These are phyloP conservation scores for Grapholita molesta DNA, from an alignment of 1,140 invertebrate species.

Conservation along the genomic window DNA sequence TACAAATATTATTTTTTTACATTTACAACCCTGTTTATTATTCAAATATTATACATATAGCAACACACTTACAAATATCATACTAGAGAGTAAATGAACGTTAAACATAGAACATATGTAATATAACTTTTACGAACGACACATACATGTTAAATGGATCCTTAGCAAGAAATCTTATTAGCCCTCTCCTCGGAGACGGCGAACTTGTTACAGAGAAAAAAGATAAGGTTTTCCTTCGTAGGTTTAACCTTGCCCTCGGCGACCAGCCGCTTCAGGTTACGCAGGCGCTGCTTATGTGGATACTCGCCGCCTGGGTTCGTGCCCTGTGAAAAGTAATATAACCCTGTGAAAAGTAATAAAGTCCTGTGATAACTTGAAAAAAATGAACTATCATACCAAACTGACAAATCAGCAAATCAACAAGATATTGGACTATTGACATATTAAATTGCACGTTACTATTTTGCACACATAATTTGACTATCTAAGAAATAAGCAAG, in stretches of 20 bases:
- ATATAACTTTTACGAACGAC: slow-evolving; percentile 7
- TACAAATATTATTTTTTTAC: slow-evolving; percentile 38
- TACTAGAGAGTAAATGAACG: slow-evolving; percentile 1
- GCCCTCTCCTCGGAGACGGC: slow-evolving; percentile 66
- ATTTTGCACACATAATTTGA: no score
- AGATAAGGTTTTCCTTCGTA: slow-evolving; percentile 70
- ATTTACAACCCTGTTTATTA: slow-evolving; percentile 19
- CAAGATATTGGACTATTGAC: no score
- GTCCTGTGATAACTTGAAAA: no score
- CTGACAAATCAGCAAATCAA: no score
- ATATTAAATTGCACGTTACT: no score
- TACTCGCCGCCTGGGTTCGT: slow-evolving; percentile 44
- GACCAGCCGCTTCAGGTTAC: slow-evolving; percentile 66
- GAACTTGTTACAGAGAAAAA: slow-evolving; percentile 77
- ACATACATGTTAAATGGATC: not conserved
- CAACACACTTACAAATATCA: not conserved
- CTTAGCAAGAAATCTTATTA: slow-evolving; percentile 34
- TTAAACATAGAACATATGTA: not conserved
- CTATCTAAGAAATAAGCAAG: no score
- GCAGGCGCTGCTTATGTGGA: slow-evolving; percentile 72
- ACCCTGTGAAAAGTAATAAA: not conserved
- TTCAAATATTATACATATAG: slow-evolving; percentile 11
- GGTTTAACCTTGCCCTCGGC: slow-evolving; percentile 68
- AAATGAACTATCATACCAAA: no score
- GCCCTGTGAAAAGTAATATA: not conserved